A percentile compares a stretch with the other conserved stretches of the same genome.
Evolutionary conservation across 1,140 invertebrate genomes (phyloP).

Genomic region (Aradophagus sp.): DNA sequence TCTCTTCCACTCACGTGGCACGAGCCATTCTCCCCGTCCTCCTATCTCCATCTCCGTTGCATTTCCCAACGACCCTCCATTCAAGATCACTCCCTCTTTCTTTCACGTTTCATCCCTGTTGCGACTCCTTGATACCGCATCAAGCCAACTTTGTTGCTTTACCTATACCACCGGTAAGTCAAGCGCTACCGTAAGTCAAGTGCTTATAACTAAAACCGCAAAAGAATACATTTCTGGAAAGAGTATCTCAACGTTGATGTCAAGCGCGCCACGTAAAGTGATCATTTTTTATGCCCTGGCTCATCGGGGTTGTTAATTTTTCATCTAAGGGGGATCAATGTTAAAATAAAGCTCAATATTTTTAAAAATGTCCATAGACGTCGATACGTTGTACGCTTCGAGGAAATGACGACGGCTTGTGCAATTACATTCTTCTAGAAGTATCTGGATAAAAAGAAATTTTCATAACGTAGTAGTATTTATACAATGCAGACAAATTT

Average conservation of each 20-base stretch:
- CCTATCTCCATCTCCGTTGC: slow-evolving; percentile 34
- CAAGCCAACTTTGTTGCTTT: slow-evolving; percentile 37
- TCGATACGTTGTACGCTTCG: too few relatives aligned
- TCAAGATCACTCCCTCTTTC: slow-evolving; percentile 34
- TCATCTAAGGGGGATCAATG: slow-evolving; percentile 10
- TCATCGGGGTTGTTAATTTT: slow-evolving; percentile 13
- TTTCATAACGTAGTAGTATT: too few relatives aligned
- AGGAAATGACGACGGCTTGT: too few relatives aligned
- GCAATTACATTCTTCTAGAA: too few relatives aligned
- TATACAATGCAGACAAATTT: too few relatives aligned
- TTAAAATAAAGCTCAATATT: too few relatives aligned
- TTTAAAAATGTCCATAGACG: too few relatives aligned
- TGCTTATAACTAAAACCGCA: slow-evolving; percentile 40
- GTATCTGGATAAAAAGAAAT: too few relatives aligned
- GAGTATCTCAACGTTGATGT: background rate
- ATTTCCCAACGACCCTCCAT: slow-evolving; percentile 31
- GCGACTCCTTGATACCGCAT: slow-evolving; percentile 5
- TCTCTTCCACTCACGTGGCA: slow-evolving; percentile 25
- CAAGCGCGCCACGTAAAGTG: slow-evolving; percentile 12
- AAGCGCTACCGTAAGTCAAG: slow-evolving; percentile 40
- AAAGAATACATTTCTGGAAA: slow-evolving; percentile 33
- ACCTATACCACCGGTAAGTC: slow-evolving; percentile 20
- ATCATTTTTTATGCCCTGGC: slow-evolving; percentile 15
- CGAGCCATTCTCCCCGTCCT: slow-evolving; percentile 10
- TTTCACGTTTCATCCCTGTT: slow-evolving; percentile 33